Evolutionary conservation across 64 coral and sea anemone species (phyloP).

Genomic region (Pocillopora verrucosa): DNA sequence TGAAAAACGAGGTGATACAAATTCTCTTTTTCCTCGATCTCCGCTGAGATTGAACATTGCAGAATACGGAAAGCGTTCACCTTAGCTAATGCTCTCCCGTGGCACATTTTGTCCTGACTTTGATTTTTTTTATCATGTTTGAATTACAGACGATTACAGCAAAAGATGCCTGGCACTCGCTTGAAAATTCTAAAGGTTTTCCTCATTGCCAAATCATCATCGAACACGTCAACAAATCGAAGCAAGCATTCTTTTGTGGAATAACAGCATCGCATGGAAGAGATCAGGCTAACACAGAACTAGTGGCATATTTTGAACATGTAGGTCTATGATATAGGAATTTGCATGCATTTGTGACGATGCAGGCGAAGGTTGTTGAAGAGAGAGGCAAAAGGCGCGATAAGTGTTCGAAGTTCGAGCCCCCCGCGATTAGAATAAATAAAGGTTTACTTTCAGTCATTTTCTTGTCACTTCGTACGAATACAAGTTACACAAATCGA

Average conservation of each 20-base stretch:
- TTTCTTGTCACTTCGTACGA: too few species aligned
- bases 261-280: slow-evolving; percentile 27
- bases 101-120: too few species aligned
- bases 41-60: too few species aligned
- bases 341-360: background rate
- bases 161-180: background rate
- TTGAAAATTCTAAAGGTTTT: background rate
- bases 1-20: too few species aligned
- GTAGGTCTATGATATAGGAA: background rate
- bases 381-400: background rate
- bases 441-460: background rate
- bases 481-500: too few species aligned
- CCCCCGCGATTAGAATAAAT: background rate
- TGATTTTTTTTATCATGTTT: background rate
- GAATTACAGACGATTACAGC: slow-evolving; percentile 3
- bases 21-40: too few species aligned
- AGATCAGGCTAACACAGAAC: background rate
- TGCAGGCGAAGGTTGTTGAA: background rate
- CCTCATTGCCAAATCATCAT: slow-evolving; percentile 1
- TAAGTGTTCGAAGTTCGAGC: too few species aligned
- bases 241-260: slow-evolving; percentile 25
- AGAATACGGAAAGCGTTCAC: background rate
- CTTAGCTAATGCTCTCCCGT: too few species aligned
- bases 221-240: background rate
- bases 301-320: slow-evolving; percentile 22